Conservation (phyloP, 35 echinoderm and acorn worm species). For the Patiria miniata region DNA sequence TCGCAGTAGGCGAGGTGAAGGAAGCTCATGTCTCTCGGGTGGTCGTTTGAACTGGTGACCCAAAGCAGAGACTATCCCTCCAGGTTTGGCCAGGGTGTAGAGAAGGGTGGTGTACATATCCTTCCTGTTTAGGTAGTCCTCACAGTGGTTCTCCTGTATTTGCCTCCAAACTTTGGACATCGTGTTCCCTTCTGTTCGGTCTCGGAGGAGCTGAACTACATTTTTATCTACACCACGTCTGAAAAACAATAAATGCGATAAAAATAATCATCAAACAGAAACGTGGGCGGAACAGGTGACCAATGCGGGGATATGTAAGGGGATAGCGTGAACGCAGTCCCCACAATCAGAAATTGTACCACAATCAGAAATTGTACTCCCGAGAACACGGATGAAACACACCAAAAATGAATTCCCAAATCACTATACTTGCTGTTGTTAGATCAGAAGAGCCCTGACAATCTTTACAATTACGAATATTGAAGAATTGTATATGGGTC, state of each 20-base stretch:
- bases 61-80: background rate
- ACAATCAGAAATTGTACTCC: constrained; percentile 20
- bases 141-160: constrained; percentile 54
- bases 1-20: constrained; percentile 30
- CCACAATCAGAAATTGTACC: constrained; percentile 25
- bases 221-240: constrained; percentile 64
- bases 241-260: too few relatives aligned
- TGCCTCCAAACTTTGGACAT: constrained; percentile 40
- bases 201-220: constrained; percentile 36
- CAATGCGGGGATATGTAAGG: too few relatives aligned
- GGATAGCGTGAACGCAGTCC: constrained; percentile 23
- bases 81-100: background rate
- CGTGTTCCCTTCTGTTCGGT: constrained; percentile 13
- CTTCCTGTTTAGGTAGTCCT: constrained; percentile 38
- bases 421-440: too few relatives aligned
- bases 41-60: constrained; percentile 33
- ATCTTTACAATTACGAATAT: too few relatives aligned
- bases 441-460: too few relatives aligned
- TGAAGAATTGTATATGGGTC: too few relatives aligned
- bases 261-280: too few relatives aligned
- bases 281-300: too few relatives aligned
- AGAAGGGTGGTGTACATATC: constrained; percentile 57
- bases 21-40: constrained; percentile 16
- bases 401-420: too few relatives aligned
- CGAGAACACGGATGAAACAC: too few relatives aligned